Percentiles rank a stretch among this genome's conserved stretches.
Conservation (phyloP, 1,140 invertebrate species). For the Bombus confusus region DNA sequence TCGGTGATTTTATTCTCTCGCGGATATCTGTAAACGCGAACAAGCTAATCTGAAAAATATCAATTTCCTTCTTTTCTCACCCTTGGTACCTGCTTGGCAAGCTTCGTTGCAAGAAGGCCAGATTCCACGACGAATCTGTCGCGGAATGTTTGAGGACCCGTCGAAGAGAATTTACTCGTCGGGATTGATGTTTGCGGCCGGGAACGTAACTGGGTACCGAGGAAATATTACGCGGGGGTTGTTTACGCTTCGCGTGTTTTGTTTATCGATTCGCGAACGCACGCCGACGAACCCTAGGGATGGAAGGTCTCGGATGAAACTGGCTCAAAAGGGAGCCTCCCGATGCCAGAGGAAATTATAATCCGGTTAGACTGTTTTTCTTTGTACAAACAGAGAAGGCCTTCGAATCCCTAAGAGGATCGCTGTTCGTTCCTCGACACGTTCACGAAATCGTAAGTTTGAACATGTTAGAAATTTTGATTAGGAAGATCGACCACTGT, state of each 20-base stretch:
- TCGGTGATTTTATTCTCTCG: neutral
- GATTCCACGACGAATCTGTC: neutral
- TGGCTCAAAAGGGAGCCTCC: neutral
- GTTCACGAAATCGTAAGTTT: neutral
- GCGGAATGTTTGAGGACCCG: conserved; percentile 7
- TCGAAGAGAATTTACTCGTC: conserved; percentile 3
- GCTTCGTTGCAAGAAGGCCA: neutral
- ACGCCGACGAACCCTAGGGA: neutral
- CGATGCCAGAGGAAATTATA: conserved; percentile 9
- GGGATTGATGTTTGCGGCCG: conserved; percentile 29
- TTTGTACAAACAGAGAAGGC: neutral
- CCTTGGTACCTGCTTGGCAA: neutral
- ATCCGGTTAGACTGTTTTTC: conserved; percentile 29
- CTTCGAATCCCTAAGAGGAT: conserved; percentile 7
- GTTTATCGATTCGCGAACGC: conserved; percentile 27
- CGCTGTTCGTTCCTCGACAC: neutral
- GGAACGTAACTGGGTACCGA: neutral
- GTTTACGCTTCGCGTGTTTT: conserved; percentile 39
- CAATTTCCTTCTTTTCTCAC: neutral
- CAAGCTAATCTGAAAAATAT: neutral
- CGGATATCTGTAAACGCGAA: neutral
- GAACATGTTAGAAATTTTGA: neutral
- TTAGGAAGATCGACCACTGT: neutral
- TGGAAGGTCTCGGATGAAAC: neutral
- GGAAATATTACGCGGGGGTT: conserved; percentile 26